Evolutionary conservation across 2,888 invertebrate genomes (phyloP).

Genomic region (Falcaria lacertinaria): DNA sequence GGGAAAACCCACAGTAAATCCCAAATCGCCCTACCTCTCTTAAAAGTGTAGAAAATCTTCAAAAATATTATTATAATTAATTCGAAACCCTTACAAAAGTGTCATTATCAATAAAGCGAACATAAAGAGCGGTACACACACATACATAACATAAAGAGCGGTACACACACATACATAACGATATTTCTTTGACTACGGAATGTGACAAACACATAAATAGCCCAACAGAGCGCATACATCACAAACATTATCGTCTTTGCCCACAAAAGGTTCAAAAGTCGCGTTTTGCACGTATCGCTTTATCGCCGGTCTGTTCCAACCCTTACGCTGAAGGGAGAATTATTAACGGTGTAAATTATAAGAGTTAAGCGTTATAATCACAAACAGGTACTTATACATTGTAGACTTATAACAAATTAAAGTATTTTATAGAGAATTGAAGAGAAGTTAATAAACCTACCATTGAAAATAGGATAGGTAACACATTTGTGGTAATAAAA

Average conservation of each 20-base stretch:
- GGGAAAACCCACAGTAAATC: no score
- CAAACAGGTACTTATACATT: neutral
- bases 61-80: slow-evolving; percentile 4
- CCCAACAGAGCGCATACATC: slow-evolving; percentile 67
- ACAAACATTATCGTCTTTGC: slow-evolving; percentile 64
- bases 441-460: no score
- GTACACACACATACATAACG: slow-evolving; percentile 16
- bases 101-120: neutral
- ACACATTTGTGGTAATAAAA: no score
- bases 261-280: slow-evolving; percentile 78
- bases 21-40: no score
- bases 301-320: slow-evolving; percentile 65
- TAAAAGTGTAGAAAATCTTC: no score
- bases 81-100: neutral
- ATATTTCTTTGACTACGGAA: slow-evolving; percentile 35
- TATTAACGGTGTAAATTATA: slow-evolving; percentile 26
- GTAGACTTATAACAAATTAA: no score
- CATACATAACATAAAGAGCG: slow-evolving; percentile 13
- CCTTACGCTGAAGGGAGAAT: slow-evolving; percentile 69
- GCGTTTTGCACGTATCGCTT: slow-evolving; percentile 71
- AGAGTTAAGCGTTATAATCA: slow-evolving; percentile 18
- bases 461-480: no score
- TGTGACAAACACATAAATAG: slow-evolving; percentile 66
- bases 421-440: no score
- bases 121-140: slow-evolving; percentile 17